Evolutionary conservation across 2,113 vertebrate species (phyloP).

Genomic region (Equus quagga): DNA sequence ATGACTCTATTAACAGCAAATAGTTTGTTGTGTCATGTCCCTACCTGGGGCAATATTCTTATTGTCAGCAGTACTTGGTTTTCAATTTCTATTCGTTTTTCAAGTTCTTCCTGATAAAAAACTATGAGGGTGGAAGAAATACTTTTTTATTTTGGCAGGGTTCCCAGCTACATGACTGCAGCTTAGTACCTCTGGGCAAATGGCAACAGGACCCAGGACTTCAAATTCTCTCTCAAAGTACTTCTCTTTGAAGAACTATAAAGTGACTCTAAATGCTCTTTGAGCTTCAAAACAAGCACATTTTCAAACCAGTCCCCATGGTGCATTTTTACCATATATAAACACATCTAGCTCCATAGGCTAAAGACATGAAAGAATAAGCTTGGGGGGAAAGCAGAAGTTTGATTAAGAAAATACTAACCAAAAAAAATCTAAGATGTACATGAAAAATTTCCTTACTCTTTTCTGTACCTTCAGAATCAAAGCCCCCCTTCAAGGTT

Average conservation of each 20-base stretch:
- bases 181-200: neutral
- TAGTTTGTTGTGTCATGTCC: neutral
- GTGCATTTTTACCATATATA: neutral
- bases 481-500: neutral
- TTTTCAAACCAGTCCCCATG: neutral
- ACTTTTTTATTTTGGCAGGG: neutral
- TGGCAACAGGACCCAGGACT: neutral
- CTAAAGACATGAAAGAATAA: constrained; percentile 23
- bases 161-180: neutral
- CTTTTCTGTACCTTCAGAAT: neutral
- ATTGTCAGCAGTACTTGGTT: neutral
- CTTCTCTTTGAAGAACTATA: constrained; percentile 28
- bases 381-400: neutral
- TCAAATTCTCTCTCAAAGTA: neutral
- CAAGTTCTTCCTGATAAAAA: neutral
- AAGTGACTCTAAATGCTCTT: neutral
- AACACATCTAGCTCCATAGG: neutral
- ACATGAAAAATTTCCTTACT: neutral
- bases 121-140: neutral
- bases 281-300: constrained; percentile 43
- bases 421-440: neutral
- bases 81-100: constrained; percentile 56
- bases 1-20: neutral
- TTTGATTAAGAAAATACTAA: constrained; percentile 16
- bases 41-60: neutral